Conservation (phyloP, 2,797 vertebrate species). For the Lithobates pipiens region DNA sequence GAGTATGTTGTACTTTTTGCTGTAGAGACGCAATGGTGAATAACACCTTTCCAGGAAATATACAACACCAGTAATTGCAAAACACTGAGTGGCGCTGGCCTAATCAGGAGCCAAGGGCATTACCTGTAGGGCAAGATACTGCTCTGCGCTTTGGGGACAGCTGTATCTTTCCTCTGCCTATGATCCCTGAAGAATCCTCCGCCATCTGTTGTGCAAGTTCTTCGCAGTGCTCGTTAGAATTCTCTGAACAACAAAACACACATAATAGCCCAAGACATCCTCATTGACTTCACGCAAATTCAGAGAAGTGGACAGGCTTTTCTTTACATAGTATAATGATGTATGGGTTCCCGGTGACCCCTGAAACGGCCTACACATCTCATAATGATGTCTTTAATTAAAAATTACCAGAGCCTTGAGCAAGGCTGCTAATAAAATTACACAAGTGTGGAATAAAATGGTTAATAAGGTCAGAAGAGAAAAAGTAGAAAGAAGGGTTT, state of each 20-base stretch:
- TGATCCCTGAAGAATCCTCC: constrained; percentile 33
- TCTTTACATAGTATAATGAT: constrained; percentile 21
- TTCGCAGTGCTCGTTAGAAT: constrained; percentile 32
- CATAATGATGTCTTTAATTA: constrained; percentile 36
- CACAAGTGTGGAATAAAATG: constrained; percentile 10
- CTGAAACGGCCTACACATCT: constrained; percentile 12
- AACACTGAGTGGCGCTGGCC: not conserved
- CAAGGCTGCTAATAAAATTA: constrained; percentile 22
- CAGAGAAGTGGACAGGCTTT: not conserved
- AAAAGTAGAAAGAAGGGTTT: not conserved
- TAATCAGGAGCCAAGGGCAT: constrained; percentile 56
- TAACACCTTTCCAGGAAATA: constrained; percentile 42
- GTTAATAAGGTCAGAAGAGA: constrained; percentile 2
- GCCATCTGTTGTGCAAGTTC: constrained; percentile 31
- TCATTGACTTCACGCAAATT: constrained; percentile 13
- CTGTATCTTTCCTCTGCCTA: constrained; percentile 59
- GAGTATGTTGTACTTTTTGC: not conserved
- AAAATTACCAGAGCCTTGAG: constrained; percentile 25
- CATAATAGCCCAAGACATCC: constrained; percentile 31
- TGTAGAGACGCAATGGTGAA: constrained; percentile 32
- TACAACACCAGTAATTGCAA: constrained; percentile 18
- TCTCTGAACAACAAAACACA: constrained; percentile 33
- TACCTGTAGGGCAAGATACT: constrained; percentile 35
- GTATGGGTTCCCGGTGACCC: constrained; percentile 20
- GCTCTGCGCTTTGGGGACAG: constrained; percentile 22